Conservation (phyloP, 2,888 invertebrate genomes). For the Ichneumon xanthorius region DNA sequence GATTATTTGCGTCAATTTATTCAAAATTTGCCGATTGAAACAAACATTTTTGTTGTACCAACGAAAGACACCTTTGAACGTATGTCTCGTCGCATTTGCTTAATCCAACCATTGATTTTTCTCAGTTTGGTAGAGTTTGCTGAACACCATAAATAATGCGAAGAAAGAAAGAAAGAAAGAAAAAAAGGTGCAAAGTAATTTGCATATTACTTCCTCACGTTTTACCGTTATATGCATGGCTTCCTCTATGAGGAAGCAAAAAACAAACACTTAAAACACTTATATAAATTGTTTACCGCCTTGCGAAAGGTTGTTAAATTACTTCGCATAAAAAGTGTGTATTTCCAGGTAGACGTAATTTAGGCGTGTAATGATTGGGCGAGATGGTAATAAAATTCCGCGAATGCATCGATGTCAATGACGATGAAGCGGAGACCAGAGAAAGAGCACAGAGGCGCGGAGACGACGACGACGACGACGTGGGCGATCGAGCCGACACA, state of each 20-base stretch:
- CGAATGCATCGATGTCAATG: constrained; percentile 54
- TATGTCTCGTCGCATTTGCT: too few species aligned
- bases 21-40: too few species aligned
- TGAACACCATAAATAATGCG: too few species aligned
- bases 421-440: constrained; percentile 6
- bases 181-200: background rate
- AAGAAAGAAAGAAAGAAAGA: background rate
- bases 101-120: too few species aligned
- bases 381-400: constrained; percentile 18
- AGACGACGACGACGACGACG: constrained; percentile 61
- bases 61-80: too few species aligned
- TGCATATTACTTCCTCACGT: background rate
- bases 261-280: background rate
- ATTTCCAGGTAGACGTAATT: background rate
- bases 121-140: too few species aligned
- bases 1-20: too few species aligned
- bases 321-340: background rate
- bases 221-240: too few species aligned
- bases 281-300: background rate
- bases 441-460: constrained; percentile 39
- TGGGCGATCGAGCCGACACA: constrained; percentile 73
- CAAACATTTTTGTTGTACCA: too few species aligned
- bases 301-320: background rate
- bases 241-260: too few species aligned
- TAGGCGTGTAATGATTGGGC: background rate